These are phyloP conservation scores for Parnassius apollo DNA, from an alignment of 2,888 invertebrate genomes.

Conservation along the genomic window DNA sequence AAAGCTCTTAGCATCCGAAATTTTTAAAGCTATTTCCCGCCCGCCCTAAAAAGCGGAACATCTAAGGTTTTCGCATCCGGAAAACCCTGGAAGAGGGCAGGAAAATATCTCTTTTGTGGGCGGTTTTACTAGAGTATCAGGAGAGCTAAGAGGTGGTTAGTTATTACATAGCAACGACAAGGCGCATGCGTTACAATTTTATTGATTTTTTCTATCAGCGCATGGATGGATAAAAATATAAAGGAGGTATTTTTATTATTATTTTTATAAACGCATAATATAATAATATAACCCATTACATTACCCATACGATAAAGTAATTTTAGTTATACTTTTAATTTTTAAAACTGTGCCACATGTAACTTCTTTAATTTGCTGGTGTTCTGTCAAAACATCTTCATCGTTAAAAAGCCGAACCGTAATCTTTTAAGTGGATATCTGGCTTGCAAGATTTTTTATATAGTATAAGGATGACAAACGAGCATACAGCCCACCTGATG, in stretches of 20 bases:
- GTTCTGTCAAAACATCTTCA: no score
- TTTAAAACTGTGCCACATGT: not conserved
- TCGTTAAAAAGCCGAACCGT: no score
- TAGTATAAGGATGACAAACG: no score
- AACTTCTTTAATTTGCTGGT: no score
- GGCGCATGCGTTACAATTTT: slow-evolving; percentile 24
- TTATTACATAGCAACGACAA: slow-evolving; percentile 4
- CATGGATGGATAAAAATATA: not conserved
- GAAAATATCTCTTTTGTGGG: slow-evolving; percentile 78
- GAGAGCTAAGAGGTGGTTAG: slow-evolving; percentile 36
- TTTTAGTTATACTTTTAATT: not conserved
- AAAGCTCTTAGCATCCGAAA: slow-evolving; percentile 10
- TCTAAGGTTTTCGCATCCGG: slow-evolving; percentile 58
- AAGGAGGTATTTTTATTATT: slow-evolving; percentile 1
- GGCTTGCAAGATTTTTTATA: no score
- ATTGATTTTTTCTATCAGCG: slow-evolving; percentile 18
- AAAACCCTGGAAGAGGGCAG: slow-evolving; percentile 69
- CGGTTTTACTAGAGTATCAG: slow-evolving; percentile 65
- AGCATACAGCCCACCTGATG: no score
- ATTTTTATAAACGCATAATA: not conserved
- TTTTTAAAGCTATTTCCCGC: slow-evolving; percentile 31
- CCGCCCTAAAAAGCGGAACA: slow-evolving; percentile 68
- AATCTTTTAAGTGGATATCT: no score
- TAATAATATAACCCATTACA: not conserved
- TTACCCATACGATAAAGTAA: not conserved